Conservation (phyloP, 2,113 vertebrate genomes). For the Eira barbara region DNA sequence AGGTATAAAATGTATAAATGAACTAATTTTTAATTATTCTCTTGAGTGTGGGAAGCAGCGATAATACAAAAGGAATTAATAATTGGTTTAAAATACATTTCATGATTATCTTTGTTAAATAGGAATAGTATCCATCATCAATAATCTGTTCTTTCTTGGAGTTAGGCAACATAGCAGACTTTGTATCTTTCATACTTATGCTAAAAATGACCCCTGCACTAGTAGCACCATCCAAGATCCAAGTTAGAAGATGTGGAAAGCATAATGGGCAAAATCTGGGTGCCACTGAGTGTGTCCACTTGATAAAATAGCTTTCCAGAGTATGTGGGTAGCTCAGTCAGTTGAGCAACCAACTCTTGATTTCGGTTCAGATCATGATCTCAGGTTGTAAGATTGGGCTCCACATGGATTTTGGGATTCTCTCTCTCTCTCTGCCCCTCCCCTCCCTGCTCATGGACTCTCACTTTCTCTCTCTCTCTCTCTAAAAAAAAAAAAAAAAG, state of each 20-base stretch:
- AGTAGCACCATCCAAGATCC: neutral
- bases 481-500: neutral
- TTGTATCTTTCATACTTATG: neutral
- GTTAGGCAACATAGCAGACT: neutral
- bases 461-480: neutral
- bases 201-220: neutral
- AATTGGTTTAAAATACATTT: neutral
- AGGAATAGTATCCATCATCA: neutral
- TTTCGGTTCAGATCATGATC: neutral
- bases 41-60: neutral
- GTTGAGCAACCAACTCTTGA: neutral
- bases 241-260: neutral
- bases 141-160: neutral
- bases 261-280: neutral
- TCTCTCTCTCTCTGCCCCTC: neutral
- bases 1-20: neutral
- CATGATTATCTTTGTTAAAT: neutral
- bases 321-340: neutral
- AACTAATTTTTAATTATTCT: slow-evolving; percentile 18
- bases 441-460: neutral
- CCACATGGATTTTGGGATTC: neutral
- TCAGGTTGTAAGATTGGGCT: neutral
- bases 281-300: neutral
- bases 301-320: neutral
- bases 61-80: slow-evolving; percentile 33